phyloP scores from a whole-genome alignment of 2,888 invertebrate genomes.

The Microctonus aethiopoides region DNA sequence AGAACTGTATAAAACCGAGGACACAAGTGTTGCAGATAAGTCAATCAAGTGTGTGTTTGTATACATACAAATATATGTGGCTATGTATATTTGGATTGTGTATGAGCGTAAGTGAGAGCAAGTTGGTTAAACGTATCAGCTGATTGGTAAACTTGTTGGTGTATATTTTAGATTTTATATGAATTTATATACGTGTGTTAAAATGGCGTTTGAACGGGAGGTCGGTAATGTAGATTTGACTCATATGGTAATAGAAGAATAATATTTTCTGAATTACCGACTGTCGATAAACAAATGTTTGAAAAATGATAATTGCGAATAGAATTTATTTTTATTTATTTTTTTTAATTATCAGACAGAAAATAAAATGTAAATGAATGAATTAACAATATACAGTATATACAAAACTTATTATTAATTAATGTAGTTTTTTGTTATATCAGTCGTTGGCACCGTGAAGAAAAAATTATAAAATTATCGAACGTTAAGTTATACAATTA shows the following conservation, averaged over 20 bases:
- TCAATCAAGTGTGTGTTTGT: neutral
- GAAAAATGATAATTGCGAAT: neutral
- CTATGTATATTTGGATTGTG: too few relatives aligned
- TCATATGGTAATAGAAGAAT: neutral
- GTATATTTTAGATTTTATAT: too few relatives aligned
- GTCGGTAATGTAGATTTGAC: neutral
- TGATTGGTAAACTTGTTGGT: slow-evolving; percentile 6
- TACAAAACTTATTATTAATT: slow-evolving; percentile 21
- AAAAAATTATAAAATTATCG: slow-evolving; percentile 15
- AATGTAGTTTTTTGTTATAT: slow-evolving; percentile 52
- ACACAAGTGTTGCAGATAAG: too few relatives aligned
- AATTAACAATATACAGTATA: slow-evolving; percentile 25
- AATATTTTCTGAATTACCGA: neutral
- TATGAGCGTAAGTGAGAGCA: neutral
- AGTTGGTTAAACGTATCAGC: slow-evolving; percentile 21
- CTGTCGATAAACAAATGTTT: neutral
- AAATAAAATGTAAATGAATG: slow-evolving; percentile 3
- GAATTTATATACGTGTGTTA: too few relatives aligned
- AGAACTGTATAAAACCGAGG: too few relatives aligned
- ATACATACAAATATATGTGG: too few relatives aligned
- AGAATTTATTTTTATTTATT: neutral
- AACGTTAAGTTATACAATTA: neutral
- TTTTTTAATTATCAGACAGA: neutral
- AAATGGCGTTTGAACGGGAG: too few relatives aligned
- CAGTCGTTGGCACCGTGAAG: slow-evolving; percentile 54